phyloP scores from a whole-genome alignment of 2,797 vertebrate genomes.

The Pangasius mekongensis region DNA sequence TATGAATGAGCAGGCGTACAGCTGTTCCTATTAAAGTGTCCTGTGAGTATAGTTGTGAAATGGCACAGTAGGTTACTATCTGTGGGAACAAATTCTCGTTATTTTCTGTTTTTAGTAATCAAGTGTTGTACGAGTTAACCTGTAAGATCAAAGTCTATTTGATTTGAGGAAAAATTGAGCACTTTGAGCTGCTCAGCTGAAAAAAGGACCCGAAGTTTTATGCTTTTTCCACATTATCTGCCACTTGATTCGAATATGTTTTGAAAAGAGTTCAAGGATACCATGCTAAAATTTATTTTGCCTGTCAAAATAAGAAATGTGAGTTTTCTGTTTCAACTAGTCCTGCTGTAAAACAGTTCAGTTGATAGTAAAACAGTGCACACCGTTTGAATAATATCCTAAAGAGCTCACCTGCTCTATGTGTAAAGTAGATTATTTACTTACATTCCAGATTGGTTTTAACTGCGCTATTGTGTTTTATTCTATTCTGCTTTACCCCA shows the following conservation, averaged over 20 bases:
- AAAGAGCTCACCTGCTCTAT: neutral
- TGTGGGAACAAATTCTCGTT: neutral
- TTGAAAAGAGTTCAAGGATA: constrained; percentile 24
- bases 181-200: neutral
- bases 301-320: neutral
- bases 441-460: constrained; percentile 21
- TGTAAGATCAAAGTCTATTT: neutral
- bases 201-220: neutral
- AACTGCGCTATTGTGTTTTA: neutral
- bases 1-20: neutral
- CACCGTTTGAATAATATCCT: neutral
- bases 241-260: neutral
- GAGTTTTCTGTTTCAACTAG: neutral
- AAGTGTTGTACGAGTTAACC: neutral
- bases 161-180: neutral
- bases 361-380: neutral
- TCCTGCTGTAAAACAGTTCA: constrained; percentile 1
- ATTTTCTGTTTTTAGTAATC: neutral
- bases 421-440: neutral
- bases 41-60: neutral
- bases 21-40: neutral
- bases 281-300: neutral
- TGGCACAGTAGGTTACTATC: neutral
- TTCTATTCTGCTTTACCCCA: neutral
- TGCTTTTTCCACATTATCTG: neutral